Evolutionary conservation across 2,113 vertebrate genomes (phyloP).

Genomic region (Pycnonotus jocosus): DNA sequence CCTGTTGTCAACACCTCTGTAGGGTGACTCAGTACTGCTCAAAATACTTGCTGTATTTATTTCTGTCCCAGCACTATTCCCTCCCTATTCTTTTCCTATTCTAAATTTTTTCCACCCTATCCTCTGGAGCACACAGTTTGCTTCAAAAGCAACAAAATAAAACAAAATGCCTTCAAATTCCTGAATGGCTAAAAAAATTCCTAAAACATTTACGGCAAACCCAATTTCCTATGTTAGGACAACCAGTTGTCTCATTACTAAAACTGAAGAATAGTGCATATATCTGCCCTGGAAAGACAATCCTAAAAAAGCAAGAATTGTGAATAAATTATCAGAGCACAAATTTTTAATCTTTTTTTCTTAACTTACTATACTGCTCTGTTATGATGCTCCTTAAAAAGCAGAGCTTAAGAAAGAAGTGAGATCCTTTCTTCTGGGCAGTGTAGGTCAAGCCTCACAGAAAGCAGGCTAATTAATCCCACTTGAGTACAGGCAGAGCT

Average conservation of each 20-base stretch:
- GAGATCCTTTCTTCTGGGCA: background rate
- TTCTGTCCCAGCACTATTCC: background rate
- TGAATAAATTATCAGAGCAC: background rate
- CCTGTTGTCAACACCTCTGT: background rate
- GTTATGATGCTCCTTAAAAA: background rate
- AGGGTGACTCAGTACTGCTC: background rate
- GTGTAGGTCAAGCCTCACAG: background rate
- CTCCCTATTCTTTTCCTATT: background rate
- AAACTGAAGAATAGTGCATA: background rate
- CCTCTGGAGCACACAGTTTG: background rate
- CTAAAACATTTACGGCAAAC: background rate
- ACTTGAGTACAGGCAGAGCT: background rate
- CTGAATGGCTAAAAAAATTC: background rate
- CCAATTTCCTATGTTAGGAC: background rate
- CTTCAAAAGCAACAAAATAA: background rate
- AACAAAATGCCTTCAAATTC: background rate
- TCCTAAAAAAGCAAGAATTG: background rate
- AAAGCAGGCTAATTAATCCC: conserved; percentile 38
- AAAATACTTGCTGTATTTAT: background rate
- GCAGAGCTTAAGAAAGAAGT: background rate
- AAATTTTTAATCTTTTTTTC: background rate
- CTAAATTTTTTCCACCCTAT: background rate
- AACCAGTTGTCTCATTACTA: background rate
- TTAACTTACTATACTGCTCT: background rate
- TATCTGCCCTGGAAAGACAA: background rate